Conservation (phyloP, 1,140 invertebrate species). For the Lepidurus apus region DNA sequence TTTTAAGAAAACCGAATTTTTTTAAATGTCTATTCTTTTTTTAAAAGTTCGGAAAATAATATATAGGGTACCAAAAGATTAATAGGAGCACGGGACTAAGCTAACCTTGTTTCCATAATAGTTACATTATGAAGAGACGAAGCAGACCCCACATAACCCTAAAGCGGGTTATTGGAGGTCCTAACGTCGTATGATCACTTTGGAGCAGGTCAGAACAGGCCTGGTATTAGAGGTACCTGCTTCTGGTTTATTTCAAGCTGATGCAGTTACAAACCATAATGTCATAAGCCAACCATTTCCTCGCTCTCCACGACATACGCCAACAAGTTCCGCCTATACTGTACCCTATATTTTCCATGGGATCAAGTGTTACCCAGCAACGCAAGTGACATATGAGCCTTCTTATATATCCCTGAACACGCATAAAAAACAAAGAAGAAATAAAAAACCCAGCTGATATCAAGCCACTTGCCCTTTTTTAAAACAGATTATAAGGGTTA, state of each 20-base stretch:
- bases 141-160: slow-evolving; percentile 6
- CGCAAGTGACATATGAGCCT: slow-evolving; percentile 2
- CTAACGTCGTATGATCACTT: neutral
- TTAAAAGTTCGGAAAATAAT: too few species aligned
- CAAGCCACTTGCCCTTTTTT: neutral
- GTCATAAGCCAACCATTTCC: neutral
- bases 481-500: slow-evolving; percentile 13
- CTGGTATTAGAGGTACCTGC: neutral
- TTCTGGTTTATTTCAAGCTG: slow-evolving; percentile 17
- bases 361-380: neutral
- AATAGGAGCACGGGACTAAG: neutral
- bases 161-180: neutral
- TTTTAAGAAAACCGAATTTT: too few species aligned
- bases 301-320: neutral
- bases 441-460: neutral
- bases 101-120: neutral
- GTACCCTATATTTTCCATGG: slow-evolving; percentile 12
- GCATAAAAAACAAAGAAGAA: neutral
- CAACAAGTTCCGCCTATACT: neutral
- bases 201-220: neutral
- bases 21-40: too few species aligned
- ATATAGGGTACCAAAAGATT: neutral
- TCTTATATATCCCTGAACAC: neutral
- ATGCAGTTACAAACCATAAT: neutral
- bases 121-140: neutral